Conservation (phyloP, 2,888 invertebrate genomes). For the Cryptosula pallasiana region DNA sequence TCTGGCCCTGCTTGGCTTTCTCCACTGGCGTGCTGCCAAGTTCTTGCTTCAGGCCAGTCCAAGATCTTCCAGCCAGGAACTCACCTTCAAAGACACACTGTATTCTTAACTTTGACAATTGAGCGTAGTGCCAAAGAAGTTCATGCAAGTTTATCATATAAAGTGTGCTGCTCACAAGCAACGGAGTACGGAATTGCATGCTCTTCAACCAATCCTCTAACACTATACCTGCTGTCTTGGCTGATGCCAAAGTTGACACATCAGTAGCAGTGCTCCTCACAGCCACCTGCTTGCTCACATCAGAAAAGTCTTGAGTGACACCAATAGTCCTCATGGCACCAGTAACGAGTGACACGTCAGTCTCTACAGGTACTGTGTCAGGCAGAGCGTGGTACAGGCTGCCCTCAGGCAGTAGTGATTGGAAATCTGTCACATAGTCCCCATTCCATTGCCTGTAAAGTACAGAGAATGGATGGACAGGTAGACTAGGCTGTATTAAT, state of each 20-base stretch:
- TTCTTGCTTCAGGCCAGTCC: conserved; percentile 80
- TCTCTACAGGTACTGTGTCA: background rate
- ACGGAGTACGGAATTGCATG: too few species aligned
- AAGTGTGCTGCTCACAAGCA: too few species aligned
- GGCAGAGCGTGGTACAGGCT: background rate
- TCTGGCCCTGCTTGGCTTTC: conserved; percentile 66
- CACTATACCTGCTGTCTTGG: conserved; percentile 25
- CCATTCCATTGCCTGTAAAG: conserved; percentile 52
- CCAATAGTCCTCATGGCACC: conserved; percentile 63
- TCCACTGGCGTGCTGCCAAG: conserved; percentile 69
- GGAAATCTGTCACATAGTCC: conserved; percentile 69
- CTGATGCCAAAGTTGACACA: background rate
- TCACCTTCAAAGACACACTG: too few species aligned
- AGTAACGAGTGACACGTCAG: conserved; percentile 47
- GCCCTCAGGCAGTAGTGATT: conserved; percentile 63
- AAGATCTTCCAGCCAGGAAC: conserved; percentile 65
- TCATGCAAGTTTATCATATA: too few species aligned
- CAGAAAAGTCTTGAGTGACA: conserved; percentile 27
- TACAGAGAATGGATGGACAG: too few species aligned
- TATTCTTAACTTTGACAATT: too few species aligned
- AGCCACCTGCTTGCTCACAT: conserved; percentile 1
- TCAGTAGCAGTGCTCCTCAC: conserved; percentile 23
- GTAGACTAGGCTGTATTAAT: too few species aligned
- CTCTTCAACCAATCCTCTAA: background rate
- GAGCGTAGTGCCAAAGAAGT: too few species aligned